Evolutionary conservation across 1,140 invertebrate species (phyloP).

Genomic region (Drosophila santomea): DNA sequence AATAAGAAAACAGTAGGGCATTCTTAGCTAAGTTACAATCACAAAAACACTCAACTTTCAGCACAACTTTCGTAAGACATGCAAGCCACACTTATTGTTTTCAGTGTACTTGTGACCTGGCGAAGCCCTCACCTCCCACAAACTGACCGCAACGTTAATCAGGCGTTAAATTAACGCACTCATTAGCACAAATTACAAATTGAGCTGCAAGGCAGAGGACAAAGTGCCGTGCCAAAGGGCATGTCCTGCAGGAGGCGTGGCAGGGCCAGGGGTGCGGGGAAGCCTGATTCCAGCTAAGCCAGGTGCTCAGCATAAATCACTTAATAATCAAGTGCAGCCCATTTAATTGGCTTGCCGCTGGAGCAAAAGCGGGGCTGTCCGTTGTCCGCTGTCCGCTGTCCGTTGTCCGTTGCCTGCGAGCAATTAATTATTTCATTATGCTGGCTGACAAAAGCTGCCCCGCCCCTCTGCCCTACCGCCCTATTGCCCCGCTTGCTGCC

Average conservation of each 20-base stretch:
- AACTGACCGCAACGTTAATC: conserved; percentile 71
- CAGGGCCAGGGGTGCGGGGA: not conserved
- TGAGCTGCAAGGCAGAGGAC: conserved; percentile 56
- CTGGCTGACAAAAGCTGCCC: conserved; percentile 52
- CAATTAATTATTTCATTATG: conserved; percentile 74
- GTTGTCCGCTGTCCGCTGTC: conserved; percentile 3
- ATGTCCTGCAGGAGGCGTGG: conserved; percentile 3
- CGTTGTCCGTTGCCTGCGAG: conserved; percentile 34
- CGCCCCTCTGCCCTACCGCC: not conserved
- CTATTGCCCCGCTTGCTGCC: not conserved
- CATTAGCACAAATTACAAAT: conserved; percentile 82
- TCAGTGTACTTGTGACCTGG: not conserved
- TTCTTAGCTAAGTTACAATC: too few species aligned
- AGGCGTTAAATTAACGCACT: conserved; percentile 82
- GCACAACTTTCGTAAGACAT: too few species aligned
- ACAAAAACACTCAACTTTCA: too few species aligned
- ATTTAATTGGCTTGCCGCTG: conserved; percentile 71
- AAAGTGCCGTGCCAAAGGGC: conserved; percentile 40
- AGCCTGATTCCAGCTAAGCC: conserved; percentile 41
- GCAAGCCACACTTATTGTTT: not conserved
- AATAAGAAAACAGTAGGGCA: too few species aligned
- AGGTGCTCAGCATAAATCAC: conserved; percentile 80
- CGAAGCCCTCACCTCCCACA: not conserved
- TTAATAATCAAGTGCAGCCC: conserved; percentile 78
- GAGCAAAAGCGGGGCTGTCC: conserved; percentile 19